Base-by-base conservation (phyloP, 2,888 invertebrate species). In the Hemicrepidius hirtus region DNA sequence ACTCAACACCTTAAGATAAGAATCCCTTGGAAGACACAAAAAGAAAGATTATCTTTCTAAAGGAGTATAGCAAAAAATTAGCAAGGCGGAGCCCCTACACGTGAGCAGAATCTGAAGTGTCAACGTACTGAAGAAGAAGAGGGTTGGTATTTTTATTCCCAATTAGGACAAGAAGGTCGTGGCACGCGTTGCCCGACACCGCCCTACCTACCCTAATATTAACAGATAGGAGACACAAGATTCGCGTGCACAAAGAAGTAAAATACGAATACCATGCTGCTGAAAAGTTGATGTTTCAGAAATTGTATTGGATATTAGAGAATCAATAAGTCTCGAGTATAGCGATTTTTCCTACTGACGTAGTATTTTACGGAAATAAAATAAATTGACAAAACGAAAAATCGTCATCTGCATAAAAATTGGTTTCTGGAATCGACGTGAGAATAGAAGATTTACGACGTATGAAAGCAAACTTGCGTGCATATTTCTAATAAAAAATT, bases 161-260 rank as follows among this genome's bases (percentile, higher is more conserved):
- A 68, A 62, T 62, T 68, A 64, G 49, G 64, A 57, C 37, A 64
- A 70, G 70, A 64, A 70, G 70, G 70, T 64, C 70, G 73, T 73
- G 64, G 40, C 66, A 62, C 46, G 62, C 28, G 46, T 46, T 49
- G 16, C 66, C 24, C 66, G 69, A 40, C 62, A 69, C 73, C 73
- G 73, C 73, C 73, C 65, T 66, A 66, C 73, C 73, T 73, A 69
- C 66, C 69, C 41, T 69, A 73, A 73, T 62, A 50, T 66, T 57
- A 49, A 68, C 57, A 60, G 72, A 62, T 69, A 60, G 24, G 41
- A 32, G 49, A 64, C n/a, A 46, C 16, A 67, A 35, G 28, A 53
- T 41, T 69, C 41, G 68, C 68, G 68, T 69, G 68, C 46, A 24
- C 12, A 32, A 59, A 49, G 35, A 24, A 41, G n/a, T 44, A 55